Percentiles rank a stretch among this genome's conserved stretches.
Evolutionary conservation across 2,888 invertebrate genomes (phyloP).

Genomic region (Amblyteles armatorius): DNA sequence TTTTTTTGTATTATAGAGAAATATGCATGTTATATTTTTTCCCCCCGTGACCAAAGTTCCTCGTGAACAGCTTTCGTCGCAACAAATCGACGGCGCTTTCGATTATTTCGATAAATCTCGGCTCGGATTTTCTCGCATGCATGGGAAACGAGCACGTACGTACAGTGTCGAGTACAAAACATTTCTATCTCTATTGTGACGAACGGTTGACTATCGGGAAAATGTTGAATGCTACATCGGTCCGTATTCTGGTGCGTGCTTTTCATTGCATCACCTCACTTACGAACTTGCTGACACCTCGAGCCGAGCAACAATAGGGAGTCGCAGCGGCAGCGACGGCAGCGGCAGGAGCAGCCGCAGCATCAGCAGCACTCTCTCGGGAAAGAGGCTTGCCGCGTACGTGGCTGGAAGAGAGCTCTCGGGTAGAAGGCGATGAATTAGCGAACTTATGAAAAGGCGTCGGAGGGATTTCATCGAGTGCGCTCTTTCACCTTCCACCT

Average conservation of each 20-base stretch:
- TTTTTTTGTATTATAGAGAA: too few species aligned
- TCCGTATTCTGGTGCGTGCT: neutral
- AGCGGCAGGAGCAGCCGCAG: neutral
- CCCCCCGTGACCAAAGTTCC: neutral
- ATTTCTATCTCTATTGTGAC: neutral
- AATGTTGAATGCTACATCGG: slow-evolving; percentile 1
- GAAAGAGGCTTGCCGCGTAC: slow-evolving; percentile 2
- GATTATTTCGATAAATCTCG: neutral
- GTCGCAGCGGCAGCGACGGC: neutral
- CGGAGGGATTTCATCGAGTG: slow-evolving; percentile 38
- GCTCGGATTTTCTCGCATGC: neutral
- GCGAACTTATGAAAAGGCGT: slow-evolving; percentile 31
- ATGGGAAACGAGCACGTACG: neutral
- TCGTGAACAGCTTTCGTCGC: neutral
- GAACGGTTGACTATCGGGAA: slow-evolving; percentile 3
- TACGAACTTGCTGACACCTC: slow-evolving; percentile 20
- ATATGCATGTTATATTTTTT: too few species aligned
- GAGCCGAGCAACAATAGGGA: slow-evolving; percentile 10
- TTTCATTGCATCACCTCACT: slow-evolving; percentile 1
- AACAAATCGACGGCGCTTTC: neutral
- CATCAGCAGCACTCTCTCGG: neutral
- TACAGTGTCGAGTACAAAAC: neutral
- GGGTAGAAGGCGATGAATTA: slow-evolving; percentile 31
- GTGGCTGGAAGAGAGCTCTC: slow-evolving; percentile 15
- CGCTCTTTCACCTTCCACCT: slow-evolving; percentile 29